Conservation (phyloP, 2,797 vertebrate species). For the Amblyraja radiata region DNA sequence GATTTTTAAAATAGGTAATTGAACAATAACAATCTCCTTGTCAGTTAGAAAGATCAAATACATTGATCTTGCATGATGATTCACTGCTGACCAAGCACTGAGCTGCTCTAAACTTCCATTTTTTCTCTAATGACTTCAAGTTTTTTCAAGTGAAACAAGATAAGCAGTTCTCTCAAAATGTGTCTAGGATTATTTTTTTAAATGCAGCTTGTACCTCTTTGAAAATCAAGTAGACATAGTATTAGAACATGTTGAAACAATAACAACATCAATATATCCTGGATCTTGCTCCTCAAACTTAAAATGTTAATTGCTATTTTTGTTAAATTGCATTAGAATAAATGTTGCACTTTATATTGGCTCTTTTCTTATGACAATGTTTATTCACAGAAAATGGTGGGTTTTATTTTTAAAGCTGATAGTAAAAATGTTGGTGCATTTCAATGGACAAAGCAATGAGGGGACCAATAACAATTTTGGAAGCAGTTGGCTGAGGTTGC, state of each 20-base stretch:
- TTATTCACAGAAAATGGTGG: neutral
- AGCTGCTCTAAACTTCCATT: neutral
- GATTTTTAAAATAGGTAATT: neutral
- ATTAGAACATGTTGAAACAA: neutral
- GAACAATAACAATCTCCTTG: neutral
- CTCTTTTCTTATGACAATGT: neutral
- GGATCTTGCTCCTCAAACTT: neutral
- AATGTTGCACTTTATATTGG: neutral
- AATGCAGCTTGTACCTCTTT: neutral
- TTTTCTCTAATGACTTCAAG: slow-evolving; percentile 2
- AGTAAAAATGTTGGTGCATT: too few species aligned
- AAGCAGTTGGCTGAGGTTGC: too few species aligned
- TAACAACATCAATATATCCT: neutral
- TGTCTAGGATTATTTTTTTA: too few species aligned
- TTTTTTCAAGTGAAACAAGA: neutral
- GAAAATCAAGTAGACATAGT: neutral
- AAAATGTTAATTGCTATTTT: neutral
- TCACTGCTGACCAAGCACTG: neutral
- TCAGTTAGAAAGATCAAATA: neutral
- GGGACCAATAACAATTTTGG: too few species aligned
- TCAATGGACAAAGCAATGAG: too few species aligned
- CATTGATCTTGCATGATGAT: neutral
- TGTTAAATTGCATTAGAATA: neutral
- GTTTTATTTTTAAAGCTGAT: neutral
- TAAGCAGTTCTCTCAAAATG: neutral